Conservation (phyloP, 1,140 invertebrate genomes). For the Alviniconcha marisindica region DNA sequence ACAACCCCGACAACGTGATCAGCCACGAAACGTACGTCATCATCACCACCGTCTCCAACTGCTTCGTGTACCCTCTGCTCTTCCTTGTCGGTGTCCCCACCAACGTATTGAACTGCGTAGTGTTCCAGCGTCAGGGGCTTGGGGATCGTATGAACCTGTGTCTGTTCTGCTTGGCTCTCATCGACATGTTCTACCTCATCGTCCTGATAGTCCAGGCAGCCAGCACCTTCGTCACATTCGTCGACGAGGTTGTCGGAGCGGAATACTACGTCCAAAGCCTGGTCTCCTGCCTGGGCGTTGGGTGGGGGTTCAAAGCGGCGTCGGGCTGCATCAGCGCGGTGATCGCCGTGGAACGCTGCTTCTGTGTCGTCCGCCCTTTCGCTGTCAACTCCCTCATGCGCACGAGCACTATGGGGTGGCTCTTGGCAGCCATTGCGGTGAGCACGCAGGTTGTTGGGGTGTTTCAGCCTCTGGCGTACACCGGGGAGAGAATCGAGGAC, state of each 20-base stretch:
- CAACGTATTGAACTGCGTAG: background rate
- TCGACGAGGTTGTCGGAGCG: background rate
- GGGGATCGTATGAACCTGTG: constrained; percentile 34
- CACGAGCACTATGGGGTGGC: constrained; percentile 17
- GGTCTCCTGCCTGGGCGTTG: constrained; percentile 28
- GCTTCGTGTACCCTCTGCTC: background rate
- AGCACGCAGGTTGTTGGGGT: constrained; percentile 2
- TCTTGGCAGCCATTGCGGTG: background rate
- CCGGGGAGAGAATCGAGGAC: background rate
- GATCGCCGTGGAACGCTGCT: constrained; percentile 1
- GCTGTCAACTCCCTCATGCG: background rate
- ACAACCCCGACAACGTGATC: constrained; percentile 23
- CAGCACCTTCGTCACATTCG: constrained; percentile 9
- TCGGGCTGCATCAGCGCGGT: constrained; percentile 29
- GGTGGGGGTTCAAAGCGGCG: constrained; percentile 18
- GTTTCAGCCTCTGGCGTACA: constrained; percentile 21
- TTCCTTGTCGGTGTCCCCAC: background rate
- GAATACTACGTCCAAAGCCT: constrained; percentile 19
- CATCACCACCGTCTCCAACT: background rate
- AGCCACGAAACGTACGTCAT: background rate
- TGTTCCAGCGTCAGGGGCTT: background rate
- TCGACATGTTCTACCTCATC: constrained; percentile 10
- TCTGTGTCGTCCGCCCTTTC: constrained; percentile 1
- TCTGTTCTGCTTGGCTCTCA: background rate
- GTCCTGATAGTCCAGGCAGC: constrained; percentile 21